phyloP scores from a whole-genome alignment of 1,140 invertebrate species.

The Zaprionus taronus region DNA sequence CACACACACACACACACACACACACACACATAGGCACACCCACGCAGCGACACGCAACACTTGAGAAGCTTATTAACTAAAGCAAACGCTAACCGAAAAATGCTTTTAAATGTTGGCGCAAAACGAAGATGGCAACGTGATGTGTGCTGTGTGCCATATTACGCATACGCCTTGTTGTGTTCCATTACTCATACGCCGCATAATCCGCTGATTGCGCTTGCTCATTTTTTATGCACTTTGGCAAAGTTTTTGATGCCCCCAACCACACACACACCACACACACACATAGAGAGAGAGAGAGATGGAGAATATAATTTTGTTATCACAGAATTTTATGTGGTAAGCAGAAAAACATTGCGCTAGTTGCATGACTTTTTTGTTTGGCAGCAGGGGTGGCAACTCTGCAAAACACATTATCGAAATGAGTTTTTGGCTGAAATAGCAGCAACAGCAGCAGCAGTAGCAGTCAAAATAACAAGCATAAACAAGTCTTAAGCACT shows the following conservation, averaged over 20 bases:
- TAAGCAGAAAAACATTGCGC: conserved; percentile 11
- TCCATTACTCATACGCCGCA: conserved; percentile 45
- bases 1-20: conserved; percentile 31
- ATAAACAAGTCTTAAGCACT: conserved; percentile 50
- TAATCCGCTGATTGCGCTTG: conserved; percentile 51
- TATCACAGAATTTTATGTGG: conserved; percentile 43
- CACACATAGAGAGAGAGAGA: too few relatives aligned
- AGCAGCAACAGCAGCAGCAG: conserved; percentile 36
- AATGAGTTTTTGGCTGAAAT: conserved; percentile 52
- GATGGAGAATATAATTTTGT: conserved; percentile 41
- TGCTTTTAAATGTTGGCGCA: conserved; percentile 49
- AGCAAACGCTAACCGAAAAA: conserved; percentile 42
- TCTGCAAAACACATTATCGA: conserved; percentile 50
- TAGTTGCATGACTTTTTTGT: conserved; percentile 16
- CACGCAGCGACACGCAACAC: conserved; percentile 36
- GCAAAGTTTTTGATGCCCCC: conserved; percentile 30
- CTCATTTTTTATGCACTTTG: conserved; percentile 52
- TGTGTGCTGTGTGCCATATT: conserved; percentile 30
- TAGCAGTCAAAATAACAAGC: conserved; percentile 38
- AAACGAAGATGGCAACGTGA: conserved; percentile 28
- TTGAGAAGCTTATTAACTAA: conserved; percentile 47
- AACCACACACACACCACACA: not conserved
- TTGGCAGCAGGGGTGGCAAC: not conserved
- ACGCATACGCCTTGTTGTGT: conserved; percentile 34
- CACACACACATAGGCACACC: conserved; percentile 5